phyloP scores from a whole-genome alignment of 2,797 vertebrate species.

The Avahi laniger region DNA sequence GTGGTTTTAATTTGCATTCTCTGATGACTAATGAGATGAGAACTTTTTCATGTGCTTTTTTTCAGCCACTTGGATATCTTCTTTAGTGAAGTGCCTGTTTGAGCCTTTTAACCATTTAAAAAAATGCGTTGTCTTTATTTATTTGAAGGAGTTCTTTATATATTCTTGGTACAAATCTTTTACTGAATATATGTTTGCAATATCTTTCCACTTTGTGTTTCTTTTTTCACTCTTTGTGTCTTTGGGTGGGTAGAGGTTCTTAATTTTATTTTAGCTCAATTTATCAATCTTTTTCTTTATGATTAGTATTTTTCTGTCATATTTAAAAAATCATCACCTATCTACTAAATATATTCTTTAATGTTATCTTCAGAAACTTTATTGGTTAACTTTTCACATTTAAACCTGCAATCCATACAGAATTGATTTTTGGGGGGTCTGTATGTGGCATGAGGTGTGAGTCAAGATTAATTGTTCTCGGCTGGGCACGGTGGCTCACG shows the following conservation, averaged over 20 bases:
- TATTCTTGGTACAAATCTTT: background rate
- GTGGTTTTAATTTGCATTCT: background rate
- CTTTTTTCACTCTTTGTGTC: background rate
- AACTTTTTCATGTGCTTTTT: background rate
- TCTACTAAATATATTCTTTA: background rate
- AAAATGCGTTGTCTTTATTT: background rate
- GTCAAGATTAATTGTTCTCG: background rate
- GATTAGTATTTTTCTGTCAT: background rate
- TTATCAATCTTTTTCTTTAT: background rate
- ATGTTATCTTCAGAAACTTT: background rate
- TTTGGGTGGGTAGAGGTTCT: background rate
- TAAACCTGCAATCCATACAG: background rate
- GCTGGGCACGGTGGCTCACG: too few species aligned
- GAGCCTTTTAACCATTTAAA: background rate
- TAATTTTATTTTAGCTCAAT: background rate
- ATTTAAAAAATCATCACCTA: background rate
- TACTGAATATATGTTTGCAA: background rate
- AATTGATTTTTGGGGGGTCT: background rate
- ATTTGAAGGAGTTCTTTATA: background rate
- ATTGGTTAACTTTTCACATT: background rate
- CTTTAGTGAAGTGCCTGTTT: constrained; percentile 16
- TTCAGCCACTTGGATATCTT: background rate
- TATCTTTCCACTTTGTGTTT: background rate
- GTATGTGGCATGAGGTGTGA: background rate
- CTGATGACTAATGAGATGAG: background rate